Percentiles rank a stretch among this genome's conserved stretches.
phyloP scores from a whole-genome alignment of 2,888 invertebrate species.

The Pedicia rivosa region DNA sequence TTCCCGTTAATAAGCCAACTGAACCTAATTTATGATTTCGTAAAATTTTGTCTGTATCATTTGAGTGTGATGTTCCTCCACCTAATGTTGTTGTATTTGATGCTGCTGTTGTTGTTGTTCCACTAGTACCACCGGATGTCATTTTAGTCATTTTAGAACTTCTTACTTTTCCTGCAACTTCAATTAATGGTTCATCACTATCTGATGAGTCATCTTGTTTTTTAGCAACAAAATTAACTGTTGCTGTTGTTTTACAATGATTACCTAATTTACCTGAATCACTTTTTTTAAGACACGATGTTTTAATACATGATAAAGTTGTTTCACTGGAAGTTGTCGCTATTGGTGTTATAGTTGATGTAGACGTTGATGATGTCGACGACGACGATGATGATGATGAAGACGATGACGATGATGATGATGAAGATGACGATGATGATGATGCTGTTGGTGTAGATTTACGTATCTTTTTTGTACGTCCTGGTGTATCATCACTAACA shows the following conservation, averaged over 20 bases:
- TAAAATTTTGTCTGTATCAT: slow-evolving; percentile 1
- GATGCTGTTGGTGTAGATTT: slow-evolving; percentile 25
- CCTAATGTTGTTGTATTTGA: slow-evolving; percentile 11
- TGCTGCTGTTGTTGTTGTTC: neutral
- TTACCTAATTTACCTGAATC: too few relatives aligned
- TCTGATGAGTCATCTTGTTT: slow-evolving; percentile 54
- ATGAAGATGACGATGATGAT: slow-evolving; percentile 19
- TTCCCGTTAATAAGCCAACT: neutral
- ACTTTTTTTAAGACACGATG: too few relatives aligned
- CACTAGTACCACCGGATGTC: neutral
- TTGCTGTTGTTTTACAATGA: too few relatives aligned
- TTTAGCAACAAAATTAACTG: slow-evolving; percentile 9
- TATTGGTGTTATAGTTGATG: slow-evolving; percentile 7
- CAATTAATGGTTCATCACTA: slow-evolving; percentile 65
- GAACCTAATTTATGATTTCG: slow-evolving; percentile 2
- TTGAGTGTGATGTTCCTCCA: neutral
- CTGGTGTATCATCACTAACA: slow-evolving; percentile 36
- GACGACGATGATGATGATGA: too few relatives aligned
- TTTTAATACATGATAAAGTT: slow-evolving; percentile 6
- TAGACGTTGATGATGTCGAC: slow-evolving; percentile 26
- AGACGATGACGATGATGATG: slow-evolving; percentile 28
- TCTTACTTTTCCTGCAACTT: slow-evolving; percentile 44
- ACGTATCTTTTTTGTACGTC: slow-evolving; percentile 23
- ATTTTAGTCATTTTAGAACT: slow-evolving; percentile 19
- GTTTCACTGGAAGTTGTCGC: slow-evolving; percentile 11